These are phyloP conservation scores for Amphipoea oculea DNA, from an alignment of 2,888 invertebrate genomes.

Conservation along the genomic window DNA sequence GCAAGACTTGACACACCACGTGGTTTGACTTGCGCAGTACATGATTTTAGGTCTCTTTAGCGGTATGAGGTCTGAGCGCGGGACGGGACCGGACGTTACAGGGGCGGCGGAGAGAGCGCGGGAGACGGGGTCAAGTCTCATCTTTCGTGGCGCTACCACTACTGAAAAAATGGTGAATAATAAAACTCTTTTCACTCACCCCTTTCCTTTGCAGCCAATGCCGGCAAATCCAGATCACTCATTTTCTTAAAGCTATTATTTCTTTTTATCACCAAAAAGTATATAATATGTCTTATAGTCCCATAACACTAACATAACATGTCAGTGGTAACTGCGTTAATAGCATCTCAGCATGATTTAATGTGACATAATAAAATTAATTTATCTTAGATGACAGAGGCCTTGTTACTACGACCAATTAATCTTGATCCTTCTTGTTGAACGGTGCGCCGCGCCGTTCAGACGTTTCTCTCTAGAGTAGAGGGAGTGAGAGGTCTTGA, in stretches of 20 bases:
- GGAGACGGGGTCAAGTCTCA: no score
- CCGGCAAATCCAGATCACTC: slow-evolving; percentile 73
- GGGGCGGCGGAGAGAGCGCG: no score
- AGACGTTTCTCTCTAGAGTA: not conserved
- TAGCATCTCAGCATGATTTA: slow-evolving; percentile 41
- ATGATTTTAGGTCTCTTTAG: no score
- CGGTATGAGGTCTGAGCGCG: no score
- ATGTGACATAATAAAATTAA: slow-evolving; percentile 56
- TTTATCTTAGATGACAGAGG: slow-evolving; percentile 58
- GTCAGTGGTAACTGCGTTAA: slow-evolving; percentile 46
- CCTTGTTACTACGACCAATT: slow-evolving; percentile 56
- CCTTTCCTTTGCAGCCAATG: slow-evolving; percentile 61
- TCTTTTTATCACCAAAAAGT: slow-evolving; percentile 14
- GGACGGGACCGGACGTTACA: no score
- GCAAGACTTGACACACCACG: no score
- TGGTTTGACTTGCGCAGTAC: no score
- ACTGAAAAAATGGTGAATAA: not conserved
- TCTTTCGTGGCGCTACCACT: not conserved
- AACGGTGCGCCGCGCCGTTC: not conserved
- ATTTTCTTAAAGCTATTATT: slow-evolving; percentile 57
- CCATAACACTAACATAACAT: slow-evolving; percentile 51
- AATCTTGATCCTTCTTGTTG: slow-evolving; percentile 50
- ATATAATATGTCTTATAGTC: slow-evolving; percentile 15
- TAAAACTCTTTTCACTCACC: slow-evolving; percentile 62
- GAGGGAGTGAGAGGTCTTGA: slow-evolving; percentile 33